Percentiles rank a stretch among this genome's conserved stretches.
These are phyloP conservation scores for Echinops telfairi DNA, from an alignment of 2,113 vertebrate genomes.

Conservation along the genomic window DNA sequence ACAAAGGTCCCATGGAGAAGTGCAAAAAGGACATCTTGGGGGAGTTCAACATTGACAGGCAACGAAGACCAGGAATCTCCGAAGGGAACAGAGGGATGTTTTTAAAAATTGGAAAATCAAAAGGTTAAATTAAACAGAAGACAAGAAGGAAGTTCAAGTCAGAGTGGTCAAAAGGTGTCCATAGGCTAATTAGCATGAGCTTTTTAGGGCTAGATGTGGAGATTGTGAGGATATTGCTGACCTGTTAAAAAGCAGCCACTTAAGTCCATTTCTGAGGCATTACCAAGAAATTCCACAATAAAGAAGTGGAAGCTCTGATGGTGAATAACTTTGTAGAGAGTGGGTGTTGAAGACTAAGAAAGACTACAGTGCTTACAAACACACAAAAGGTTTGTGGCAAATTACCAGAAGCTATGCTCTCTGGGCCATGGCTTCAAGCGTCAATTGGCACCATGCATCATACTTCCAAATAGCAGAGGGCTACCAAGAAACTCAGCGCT, in stretches of 20 bases:
- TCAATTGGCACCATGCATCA: neutral
- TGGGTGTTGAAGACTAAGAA: neutral
- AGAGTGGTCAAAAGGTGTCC: no score
- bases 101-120: no score
- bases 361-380: neutral
- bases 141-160: no score
- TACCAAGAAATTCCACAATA: neutral
- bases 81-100: no score
- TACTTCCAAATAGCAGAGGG: conserved; percentile 3
- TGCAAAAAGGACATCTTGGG: neutral
- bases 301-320: neutral
- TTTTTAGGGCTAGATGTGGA: neutral
- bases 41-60: neutral
- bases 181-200: no score
- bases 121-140: no score
- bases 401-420: neutral
- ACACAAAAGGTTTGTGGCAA: neutral
- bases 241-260: neutral
- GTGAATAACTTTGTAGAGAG: neutral
- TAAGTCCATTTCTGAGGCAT: neutral
- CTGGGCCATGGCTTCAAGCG: neutral
- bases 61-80: no score
- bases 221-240: neutral
- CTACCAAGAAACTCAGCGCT: neutral
- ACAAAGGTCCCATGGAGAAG: no score